Percentiles rank a stretch among this genome's conserved stretches.
Conservation (phyloP, 2,113 vertebrate species). For the Myotis lucifugus region DNA sequence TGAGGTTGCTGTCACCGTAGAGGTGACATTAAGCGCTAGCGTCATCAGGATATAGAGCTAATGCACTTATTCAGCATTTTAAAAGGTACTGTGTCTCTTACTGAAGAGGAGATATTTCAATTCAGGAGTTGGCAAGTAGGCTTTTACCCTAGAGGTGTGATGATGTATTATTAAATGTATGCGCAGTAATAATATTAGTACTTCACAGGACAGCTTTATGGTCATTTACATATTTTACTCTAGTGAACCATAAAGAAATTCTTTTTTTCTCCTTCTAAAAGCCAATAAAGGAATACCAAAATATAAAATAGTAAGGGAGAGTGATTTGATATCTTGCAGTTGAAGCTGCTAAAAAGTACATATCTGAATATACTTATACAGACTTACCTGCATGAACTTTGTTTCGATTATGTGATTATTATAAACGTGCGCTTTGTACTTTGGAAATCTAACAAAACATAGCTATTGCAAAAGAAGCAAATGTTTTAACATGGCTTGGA, state of each 20-base stretch:
- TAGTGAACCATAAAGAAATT: constrained; percentile 36
- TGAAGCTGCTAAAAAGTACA: constrained; percentile 20
- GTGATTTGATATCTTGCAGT: background rate
- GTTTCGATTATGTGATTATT: background rate
- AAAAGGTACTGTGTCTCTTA: background rate
- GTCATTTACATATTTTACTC: constrained; percentile 39
- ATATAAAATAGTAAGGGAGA: background rate
- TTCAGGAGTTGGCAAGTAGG: constrained; percentile 23
- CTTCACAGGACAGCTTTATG: background rate
- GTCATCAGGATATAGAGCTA: constrained; percentile 32
- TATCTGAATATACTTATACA: background rate
- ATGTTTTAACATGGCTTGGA: constrained; percentile 10
- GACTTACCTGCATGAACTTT: background rate
- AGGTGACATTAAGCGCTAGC: constrained; percentile 12
- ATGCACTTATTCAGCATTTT: constrained; percentile 55
- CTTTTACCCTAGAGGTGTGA: constrained; percentile 12
- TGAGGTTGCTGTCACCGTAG: background rate
- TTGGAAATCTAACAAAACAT: constrained; percentile 17
- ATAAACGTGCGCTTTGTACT: background rate
- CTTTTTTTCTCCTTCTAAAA: background rate
- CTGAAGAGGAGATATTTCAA: constrained; percentile 52
- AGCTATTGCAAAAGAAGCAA: background rate
- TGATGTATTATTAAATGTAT: constrained; percentile 44
- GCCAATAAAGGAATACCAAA: background rate
- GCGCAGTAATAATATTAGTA: constrained; percentile 16